Evolutionary conservation across 2,888 invertebrate genomes (phyloP).

Genomic region (Tethea ocularis): DNA sequence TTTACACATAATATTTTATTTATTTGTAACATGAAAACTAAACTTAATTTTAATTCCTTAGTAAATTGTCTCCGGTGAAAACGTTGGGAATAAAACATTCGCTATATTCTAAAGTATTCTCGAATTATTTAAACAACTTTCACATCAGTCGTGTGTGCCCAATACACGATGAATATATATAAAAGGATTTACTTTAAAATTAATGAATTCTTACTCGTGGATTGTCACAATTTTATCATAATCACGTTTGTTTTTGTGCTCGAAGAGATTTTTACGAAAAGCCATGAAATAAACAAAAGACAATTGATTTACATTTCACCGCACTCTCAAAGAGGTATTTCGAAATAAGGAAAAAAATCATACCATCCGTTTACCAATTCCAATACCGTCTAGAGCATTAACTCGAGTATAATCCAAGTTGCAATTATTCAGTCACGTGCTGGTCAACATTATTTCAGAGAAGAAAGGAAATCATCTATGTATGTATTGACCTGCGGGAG

Average conservation of each 20-base stretch:
- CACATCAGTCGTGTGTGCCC: too few species aligned
- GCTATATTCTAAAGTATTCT: too few species aligned
- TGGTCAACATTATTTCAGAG: conserved; percentile 27
- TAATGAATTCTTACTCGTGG: neutral
- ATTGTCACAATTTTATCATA: neutral
- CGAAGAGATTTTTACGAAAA: neutral
- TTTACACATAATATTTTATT: too few species aligned
- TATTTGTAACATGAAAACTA: too few species aligned
- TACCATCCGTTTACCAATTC: conserved; percentile 22
- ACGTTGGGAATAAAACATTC: too few species aligned
- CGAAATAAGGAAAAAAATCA: conserved; percentile 11
- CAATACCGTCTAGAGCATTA: conserved; percentile 24
- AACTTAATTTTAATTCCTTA: too few species aligned
- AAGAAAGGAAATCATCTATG: conserved; percentile 37
- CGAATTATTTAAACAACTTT: too few species aligned
- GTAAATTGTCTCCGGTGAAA: too few species aligned
- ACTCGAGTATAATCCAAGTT: conserved; percentile 33
- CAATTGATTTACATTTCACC: neutral
- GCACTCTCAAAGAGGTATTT: conserved; percentile 4
- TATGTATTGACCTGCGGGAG: conserved; percentile 20
- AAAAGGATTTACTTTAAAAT: neutral
- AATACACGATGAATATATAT: too few species aligned
- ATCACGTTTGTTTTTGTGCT: neutral
- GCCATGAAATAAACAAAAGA: conserved; percentile 1
- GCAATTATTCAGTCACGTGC: conserved; percentile 54